Percentiles rank a stretch among this genome's conserved stretches.
These are phyloP conservation scores for Crypturellus undulatus DNA, from an alignment of 2,113 vertebrate genomes.

Conservation along the genomic window DNA sequence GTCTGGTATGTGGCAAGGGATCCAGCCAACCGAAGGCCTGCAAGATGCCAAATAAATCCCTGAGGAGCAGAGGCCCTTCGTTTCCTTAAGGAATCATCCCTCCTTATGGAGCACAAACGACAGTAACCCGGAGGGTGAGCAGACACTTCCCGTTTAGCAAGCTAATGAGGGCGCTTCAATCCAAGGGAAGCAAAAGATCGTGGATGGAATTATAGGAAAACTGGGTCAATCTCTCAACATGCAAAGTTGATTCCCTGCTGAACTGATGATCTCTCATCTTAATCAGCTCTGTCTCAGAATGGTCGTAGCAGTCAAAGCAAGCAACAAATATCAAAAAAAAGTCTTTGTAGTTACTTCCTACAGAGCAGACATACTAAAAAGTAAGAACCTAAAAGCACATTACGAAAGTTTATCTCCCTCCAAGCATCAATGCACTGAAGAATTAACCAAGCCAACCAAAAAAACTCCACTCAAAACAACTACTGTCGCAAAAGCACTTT, in stretches of 20 bases:
- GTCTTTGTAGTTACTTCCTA: neutral
- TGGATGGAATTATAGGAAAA: constrained; percentile 41
- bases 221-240: constrained; percentile 51
- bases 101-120: neutral
- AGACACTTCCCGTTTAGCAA: neutral
- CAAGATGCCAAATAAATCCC: neutral
- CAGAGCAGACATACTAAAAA: neutral
- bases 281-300: constrained; percentile 14
- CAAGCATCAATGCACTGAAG: neutral
- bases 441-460: neutral
- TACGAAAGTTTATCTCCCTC: neutral
- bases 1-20: neutral
- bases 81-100: neutral
- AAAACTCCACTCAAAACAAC: neutral
- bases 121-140: neutral
- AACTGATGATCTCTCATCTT: constrained; percentile 56
- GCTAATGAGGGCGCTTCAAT: neutral
- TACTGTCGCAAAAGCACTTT: neutral
- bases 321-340: neutral
- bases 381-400: constrained; percentile 33
- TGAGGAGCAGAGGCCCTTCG: neutral
- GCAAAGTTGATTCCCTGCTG: constrained; percentile 46
- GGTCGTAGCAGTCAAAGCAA: neutral
- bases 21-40: neutral
- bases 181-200: constrained; percentile 7